Conservation (phyloP, 2,113 vertebrate species). For the Oryzias celebensis region DNA sequence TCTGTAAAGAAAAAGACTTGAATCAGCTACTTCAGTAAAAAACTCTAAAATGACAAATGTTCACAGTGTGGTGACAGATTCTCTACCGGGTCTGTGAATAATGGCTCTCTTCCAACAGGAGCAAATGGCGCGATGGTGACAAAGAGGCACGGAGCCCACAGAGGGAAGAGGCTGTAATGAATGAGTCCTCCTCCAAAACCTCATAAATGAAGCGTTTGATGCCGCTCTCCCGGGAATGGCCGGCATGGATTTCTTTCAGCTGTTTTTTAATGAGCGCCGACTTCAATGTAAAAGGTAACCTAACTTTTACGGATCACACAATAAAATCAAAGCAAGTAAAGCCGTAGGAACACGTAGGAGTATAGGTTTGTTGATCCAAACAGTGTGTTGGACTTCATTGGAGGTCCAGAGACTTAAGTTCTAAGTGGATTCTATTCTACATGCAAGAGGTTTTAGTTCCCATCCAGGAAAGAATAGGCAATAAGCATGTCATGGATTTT, state of each 20-base stretch:
- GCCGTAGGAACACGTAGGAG: no score
- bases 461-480: no score
- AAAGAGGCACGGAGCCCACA: constrained; percentile 3
- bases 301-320: no score
- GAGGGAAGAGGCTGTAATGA: background rate
- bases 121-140: constrained; percentile 11
- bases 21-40: constrained; percentile 2
- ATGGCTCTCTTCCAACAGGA: constrained; percentile 1
- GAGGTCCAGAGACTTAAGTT: no score
- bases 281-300: no score
- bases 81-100: background rate
- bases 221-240: background rate
- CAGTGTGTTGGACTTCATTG: no score
- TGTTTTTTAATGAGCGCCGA: no score
- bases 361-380: no score
- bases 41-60: constrained; percentile 22
- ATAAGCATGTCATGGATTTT: no score
- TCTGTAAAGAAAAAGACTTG: background rate
- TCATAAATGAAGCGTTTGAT: background rate
- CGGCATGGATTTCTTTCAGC: constrained; percentile 1
- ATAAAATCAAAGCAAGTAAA: no score
- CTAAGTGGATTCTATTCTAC: no score
- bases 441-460: no score
- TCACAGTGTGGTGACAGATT: constrained; percentile 1
- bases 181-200: constrained; percentile 11